These are phyloP conservation scores for Trachymyrmex septentrionalis DNA, from an alignment of 1,140 invertebrate species.

Conservation along the genomic window DNA sequence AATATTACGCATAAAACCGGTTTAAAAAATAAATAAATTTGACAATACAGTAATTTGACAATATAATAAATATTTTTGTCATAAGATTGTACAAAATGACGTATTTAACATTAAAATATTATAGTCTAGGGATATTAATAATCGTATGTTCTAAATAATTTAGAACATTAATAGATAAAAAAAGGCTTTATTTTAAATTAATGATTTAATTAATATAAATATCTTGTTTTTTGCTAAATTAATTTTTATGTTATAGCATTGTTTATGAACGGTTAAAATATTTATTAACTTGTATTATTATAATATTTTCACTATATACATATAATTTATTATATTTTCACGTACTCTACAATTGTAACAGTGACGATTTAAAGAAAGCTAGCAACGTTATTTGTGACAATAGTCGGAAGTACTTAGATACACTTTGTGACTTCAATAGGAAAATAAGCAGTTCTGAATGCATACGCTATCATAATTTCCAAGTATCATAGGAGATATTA, in stretches of 20 bases:
- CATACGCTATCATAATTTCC: constrained; percentile 39
- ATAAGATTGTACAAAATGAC: background rate
- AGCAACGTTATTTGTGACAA: background rate
- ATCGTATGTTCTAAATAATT: background rate
- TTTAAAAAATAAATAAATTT: constrained; percentile 23
- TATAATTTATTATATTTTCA: background rate
- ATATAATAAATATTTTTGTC: constrained; percentile 17
- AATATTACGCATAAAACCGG: background rate
- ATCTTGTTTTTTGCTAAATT: background rate
- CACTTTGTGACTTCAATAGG: constrained; percentile 29
- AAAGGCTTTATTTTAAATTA: background rate
- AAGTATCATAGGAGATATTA: constrained; percentile 31
- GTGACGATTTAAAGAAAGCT: background rate
- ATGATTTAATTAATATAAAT: background rate
- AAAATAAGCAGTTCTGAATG: constrained; percentile 42
- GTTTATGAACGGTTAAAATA: background rate
- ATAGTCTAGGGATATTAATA: background rate
- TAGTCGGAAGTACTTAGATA: background rate
- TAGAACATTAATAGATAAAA: background rate
- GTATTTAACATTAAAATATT: background rate
- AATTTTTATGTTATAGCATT: background rate
- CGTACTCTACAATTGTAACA: background rate
- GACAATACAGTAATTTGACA: background rate
- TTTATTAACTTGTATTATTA: constrained; percentile 8
- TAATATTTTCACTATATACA: background rate